Evolutionary conservation across 2,113 vertebrate species (phyloP).

Genomic region (Trematocara macrostoma): DNA sequence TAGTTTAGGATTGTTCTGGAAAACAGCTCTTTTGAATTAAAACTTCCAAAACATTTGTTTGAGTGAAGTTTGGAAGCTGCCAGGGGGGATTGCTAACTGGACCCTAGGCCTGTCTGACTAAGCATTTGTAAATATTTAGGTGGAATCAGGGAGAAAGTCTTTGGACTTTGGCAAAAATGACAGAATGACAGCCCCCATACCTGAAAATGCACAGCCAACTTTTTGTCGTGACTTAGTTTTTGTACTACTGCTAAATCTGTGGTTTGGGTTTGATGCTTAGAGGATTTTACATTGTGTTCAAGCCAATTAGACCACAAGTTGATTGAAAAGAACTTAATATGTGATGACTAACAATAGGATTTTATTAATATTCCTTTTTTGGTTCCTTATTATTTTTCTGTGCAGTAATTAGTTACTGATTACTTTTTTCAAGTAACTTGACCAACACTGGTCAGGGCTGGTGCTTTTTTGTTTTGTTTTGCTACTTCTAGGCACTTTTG

Average conservation of each 20-base stretch:
- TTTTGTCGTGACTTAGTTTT: background rate
- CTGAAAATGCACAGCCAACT: background rate
- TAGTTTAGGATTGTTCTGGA: background rate
- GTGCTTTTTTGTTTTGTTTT: background rate
- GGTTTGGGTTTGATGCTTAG: background rate
- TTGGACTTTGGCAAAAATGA: background rate
- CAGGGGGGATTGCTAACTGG: background rate
- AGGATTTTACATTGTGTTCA: background rate
- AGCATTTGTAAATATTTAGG: background rate
- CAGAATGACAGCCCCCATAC: background rate
- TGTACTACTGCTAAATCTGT: background rate
- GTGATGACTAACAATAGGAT: background rate
- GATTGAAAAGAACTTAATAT: background rate
- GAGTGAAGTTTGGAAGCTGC: background rate
- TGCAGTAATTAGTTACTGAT: too few relatives aligned
- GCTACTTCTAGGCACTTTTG: background rate
- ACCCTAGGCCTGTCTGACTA: background rate
- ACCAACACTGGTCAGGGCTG: background rate
- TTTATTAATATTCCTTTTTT: background rate
- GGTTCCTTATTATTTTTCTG: fast-evolving
- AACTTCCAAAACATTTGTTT: background rate
- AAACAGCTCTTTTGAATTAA: background rate
- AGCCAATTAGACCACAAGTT: background rate
- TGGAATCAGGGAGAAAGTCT: background rate
- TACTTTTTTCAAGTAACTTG: too few relatives aligned